Evolutionary conservation across 92 coral and sea anemone species (phyloP), one percentile per base, ranked within the genome.

Genomic region (Phymanthus crucifer): DNA sequence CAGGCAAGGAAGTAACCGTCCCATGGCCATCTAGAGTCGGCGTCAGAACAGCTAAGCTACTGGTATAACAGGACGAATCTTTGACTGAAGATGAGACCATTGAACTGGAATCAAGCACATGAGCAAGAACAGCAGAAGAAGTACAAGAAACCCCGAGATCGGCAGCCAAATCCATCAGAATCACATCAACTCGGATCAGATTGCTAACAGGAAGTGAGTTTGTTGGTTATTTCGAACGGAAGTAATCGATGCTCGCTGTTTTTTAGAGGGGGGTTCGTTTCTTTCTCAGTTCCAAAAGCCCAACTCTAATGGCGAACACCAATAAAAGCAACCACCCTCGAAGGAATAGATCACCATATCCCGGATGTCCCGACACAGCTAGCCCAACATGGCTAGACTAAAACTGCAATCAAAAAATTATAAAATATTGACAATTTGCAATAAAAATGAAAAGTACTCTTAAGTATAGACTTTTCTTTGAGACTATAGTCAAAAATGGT

Each of bases 211-310:
- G 97, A 92, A 92, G 97, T 92, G 86, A 85, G 70, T 31, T n/a
- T 40, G 78, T 57, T 50, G 45, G 76, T 70, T 66, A n/a, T 87
- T 87, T 47, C 72, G 72, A 88, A 89, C 97, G 97, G 97, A 92
- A 92, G 97, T 92, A 88, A 82, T 45, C 68, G 64, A 43, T 47
- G 84, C 19, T 83, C 72, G 66, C 72, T 73, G 45, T 77, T 61
- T 81, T 92, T 92, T 92, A 92, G 97, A 92, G 97, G 97, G 97
- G 97, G 97, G 97, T 90, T 84, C 54, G 57, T 78, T 32, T 70
- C 79, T 91, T 92, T 83, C 86, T 76, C 74, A 71, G 1, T 82
- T 85, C 57, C 83, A 74, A 71, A 80, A 56, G 73, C 71, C 80
- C 74, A 72, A 56, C 36, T n/a, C 73, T 74, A 80, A 89, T 81